phyloP scores from a whole-genome alignment of 2,888 invertebrate species.

The Drosophila formosana region DNA sequence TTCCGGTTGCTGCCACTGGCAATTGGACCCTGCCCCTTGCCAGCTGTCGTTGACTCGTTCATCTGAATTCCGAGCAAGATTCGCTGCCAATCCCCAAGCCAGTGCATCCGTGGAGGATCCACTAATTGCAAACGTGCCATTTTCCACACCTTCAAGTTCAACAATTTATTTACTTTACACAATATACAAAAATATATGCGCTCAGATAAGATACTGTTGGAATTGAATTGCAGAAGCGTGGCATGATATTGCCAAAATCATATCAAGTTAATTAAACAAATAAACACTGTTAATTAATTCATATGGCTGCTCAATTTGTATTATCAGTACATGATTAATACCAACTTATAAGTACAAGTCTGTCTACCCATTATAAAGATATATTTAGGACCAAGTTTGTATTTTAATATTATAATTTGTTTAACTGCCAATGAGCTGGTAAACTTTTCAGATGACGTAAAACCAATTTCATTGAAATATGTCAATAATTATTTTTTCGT shows the following conservation, averaged over 20 bases:
- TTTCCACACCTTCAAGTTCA: constrained; percentile 19
- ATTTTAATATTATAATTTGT: too few relatives aligned
- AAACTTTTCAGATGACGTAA: neutral
- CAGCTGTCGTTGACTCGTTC: constrained; percentile 35
- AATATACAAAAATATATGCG: neutral
- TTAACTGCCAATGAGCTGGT: too few relatives aligned
- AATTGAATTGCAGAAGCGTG: neutral
- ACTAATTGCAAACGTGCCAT: constrained; percentile 18
- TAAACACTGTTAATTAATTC: neutral
- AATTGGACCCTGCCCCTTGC: constrained; percentile 4
- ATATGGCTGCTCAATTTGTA: neutral
- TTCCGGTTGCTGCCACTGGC: constrained; percentile 32
- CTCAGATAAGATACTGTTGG: too few relatives aligned
- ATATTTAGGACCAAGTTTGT: too few relatives aligned
- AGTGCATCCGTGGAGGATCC: constrained; percentile 53
- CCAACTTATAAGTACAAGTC: too few relatives aligned
- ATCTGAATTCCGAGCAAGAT: constrained; percentile 44
- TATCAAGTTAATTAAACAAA: neutral
- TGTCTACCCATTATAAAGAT: too few relatives aligned
- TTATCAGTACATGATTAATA: neutral
- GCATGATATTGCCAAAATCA: neutral
- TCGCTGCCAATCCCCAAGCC: constrained; percentile 40
- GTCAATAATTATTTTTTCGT: neutral
- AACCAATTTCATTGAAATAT: neutral
- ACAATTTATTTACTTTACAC: constrained; percentile 7